phyloP scores from a whole-genome alignment of 1,140 invertebrate genomes.

The Meloidogyne floridensis region DNA sequence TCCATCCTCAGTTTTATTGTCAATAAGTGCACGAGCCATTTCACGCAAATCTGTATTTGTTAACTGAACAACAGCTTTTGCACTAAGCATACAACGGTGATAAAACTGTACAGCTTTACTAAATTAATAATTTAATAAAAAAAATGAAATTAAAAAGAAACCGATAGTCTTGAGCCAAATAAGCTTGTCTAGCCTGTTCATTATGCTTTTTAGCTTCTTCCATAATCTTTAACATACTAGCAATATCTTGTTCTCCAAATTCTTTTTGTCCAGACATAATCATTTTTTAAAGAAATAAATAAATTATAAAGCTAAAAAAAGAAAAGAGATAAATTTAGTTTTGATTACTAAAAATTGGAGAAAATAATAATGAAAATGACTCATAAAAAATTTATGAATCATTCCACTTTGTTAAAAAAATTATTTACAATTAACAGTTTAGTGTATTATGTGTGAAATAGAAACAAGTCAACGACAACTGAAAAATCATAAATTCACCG shows the following conservation, averaged over 20 bases:
- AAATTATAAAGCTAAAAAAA: background rate
- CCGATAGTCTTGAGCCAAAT: slow-evolving; percentile 12
- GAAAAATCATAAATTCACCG: no score
- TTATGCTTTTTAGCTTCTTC: slow-evolving; percentile 10
- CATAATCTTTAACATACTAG: slow-evolving; percentile 1
- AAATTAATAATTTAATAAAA: slow-evolving; percentile 8
- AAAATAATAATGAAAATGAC: no score
- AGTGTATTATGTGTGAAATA: no score
- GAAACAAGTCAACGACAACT: no score
- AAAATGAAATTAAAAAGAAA: background rate
- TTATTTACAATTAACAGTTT: no score
- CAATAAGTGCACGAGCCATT: slow-evolving; percentile 6
- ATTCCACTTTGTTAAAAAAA: no score
- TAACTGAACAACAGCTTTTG: slow-evolving; percentile 16
- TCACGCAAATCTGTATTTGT: background rate
- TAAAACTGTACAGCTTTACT: slow-evolving; percentile 22
- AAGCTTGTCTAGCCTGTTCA: slow-evolving; percentile 14
- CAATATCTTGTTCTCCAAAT: background rate
- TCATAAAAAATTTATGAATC: no score
- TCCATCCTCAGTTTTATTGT: background rate
- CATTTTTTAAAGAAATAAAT: background rate
- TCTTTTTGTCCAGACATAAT: background rate
- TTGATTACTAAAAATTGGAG: no score
- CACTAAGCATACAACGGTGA: slow-evolving; percentile 26
- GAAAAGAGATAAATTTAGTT: no score